Evolutionary conservation across 2,888 invertebrate genomes (phyloP).

Genomic region (Sicus ferrugineus): DNA sequence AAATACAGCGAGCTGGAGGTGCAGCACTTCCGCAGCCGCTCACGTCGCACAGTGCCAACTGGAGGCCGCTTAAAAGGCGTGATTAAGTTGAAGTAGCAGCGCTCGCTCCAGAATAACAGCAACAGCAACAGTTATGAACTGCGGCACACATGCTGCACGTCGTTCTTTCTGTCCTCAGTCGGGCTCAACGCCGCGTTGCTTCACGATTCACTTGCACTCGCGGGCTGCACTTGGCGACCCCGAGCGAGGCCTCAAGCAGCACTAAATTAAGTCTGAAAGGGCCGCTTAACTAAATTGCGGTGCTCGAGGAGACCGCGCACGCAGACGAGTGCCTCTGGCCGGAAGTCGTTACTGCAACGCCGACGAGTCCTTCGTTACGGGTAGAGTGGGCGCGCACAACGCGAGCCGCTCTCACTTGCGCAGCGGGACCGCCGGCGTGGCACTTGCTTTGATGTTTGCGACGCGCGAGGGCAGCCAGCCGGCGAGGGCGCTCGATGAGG

Average conservation of each 20-base stretch:
- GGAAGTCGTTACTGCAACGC: conserved; percentile 21
- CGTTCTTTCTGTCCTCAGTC: neutral
- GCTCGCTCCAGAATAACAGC: conserved; percentile 2
- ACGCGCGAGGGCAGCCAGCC: neutral
- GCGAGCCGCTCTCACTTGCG: conserved; percentile 2
- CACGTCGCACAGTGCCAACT: neutral
- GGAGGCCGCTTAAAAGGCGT: neutral
- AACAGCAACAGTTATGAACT: conserved; percentile 1
- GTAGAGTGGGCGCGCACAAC: conserved; percentile 2
- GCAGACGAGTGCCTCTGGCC: conserved; percentile 1
- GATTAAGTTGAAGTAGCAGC: neutral
- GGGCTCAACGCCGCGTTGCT: neutral
- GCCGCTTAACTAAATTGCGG: conserved; percentile 11
- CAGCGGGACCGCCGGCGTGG: neutral
- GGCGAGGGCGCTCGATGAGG: neutral
- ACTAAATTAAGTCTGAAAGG: conserved; percentile 1
- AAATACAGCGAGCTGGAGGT: neutral
- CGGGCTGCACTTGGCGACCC: conserved; percentile 1
- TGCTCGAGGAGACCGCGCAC: neutral
- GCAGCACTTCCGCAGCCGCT: neutral
- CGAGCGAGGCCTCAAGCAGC: neutral
- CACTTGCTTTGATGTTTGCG: conserved; percentile 18
- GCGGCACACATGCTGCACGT: neutral
- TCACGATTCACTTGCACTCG: neutral
- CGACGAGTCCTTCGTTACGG: conserved; percentile 20